Percentiles rank a stretch among this genome's conserved stretches.
phyloP scores from a whole-genome alignment of 2,888 invertebrate genomes.

The Dryobotodes eremita region DNA sequence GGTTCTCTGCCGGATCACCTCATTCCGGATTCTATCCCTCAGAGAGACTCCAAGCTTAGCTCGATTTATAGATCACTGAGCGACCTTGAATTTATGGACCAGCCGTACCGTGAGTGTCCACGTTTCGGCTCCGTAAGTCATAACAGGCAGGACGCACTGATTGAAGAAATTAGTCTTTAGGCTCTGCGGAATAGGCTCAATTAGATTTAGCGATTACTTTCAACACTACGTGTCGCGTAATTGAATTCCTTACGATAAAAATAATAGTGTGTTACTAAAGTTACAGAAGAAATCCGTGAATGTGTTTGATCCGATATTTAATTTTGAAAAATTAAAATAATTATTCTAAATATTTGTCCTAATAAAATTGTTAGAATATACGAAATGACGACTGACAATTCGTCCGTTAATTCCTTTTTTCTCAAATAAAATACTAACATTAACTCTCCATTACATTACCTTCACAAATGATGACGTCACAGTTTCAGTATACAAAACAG shows the following conservation, averaged over 20 bases:
- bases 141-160: no score
- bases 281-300: not conserved
- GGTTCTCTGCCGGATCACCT: no score
- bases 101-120: no score
- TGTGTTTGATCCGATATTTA: not conserved
- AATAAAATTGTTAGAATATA: not conserved
- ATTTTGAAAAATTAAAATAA: not conserved
- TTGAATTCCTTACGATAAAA: not conserved
- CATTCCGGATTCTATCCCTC: no score
- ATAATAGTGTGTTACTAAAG: not conserved
- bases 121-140: no score
- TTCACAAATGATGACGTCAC: conserved; percentile 34
- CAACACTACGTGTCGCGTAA: not conserved
- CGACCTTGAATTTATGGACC: no score
- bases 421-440: not conserved
- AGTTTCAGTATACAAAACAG: conserved; percentile 72
- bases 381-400: not conserved
- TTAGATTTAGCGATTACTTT: not conserved
- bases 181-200: no score
- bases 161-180: no score
- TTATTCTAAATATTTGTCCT: not conserved
- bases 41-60: no score
- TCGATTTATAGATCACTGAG: no score
- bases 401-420: not conserved
- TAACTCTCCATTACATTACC: conserved; percentile 2